Evolutionary conservation across 1,140 invertebrate species (phyloP).

Genomic region (Procambarus clarkii): DNA sequence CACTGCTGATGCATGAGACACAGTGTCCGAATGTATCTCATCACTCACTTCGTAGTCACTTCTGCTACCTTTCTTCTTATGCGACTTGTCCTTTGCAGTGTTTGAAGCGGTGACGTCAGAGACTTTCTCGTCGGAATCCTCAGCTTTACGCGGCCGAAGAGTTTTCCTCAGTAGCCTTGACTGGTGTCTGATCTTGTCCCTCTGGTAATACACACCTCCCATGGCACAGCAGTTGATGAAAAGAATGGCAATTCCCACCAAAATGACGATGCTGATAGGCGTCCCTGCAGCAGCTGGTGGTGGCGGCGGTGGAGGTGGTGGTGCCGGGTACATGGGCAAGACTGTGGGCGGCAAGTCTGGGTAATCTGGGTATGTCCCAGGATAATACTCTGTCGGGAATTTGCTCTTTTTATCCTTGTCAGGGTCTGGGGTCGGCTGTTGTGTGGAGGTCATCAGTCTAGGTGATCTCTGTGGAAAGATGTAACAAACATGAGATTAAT

Average conservation of each 20-base stretch:
- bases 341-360: neutral
- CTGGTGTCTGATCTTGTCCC: conserved; percentile 79
- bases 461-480: neutral
- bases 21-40: conserved; percentile 39
- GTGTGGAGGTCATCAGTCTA: neutral
- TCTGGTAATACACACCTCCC: conserved; percentile 85
- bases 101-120: neutral
- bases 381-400: neutral
- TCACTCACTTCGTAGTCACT: conserved; percentile 47
- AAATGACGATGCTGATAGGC: conserved; percentile 84
- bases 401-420: neutral
- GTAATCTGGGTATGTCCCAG: neutral
- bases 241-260: conserved; percentile 86
- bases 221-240: conserved; percentile 88
- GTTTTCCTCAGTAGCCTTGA: conserved; percentile 77
- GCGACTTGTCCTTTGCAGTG: conserved; percentile 21
- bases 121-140: conserved; percentile 25
- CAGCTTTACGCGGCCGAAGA: conserved; percentile 18
- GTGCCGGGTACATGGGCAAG: neutral
- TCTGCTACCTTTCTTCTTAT: conserved; percentile 49
- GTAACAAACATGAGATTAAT: no score
- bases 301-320: conserved; percentile 24
- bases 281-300: conserved; percentile 65
- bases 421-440: neutral
- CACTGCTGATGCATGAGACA: conserved; percentile 47